A percentile compares a stretch with the other conserved stretches of the same genome.
Evolutionary conservation across 2,888 invertebrate genomes (phyloP).

Genomic region (Oasisia sp.): DNA sequence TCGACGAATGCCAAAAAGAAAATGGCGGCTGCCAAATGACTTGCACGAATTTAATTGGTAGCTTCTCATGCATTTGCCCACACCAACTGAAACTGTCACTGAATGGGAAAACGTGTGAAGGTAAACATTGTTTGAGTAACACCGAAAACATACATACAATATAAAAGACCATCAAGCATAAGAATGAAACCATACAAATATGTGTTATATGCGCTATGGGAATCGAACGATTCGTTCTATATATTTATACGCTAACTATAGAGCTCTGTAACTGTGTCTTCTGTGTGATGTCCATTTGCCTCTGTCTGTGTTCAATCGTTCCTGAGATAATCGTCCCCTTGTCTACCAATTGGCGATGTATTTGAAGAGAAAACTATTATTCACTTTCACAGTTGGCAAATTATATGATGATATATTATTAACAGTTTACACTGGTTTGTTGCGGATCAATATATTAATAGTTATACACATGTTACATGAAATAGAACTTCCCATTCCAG

Average conservation of each 20-base stretch:
- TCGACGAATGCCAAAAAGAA: background rate
- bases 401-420: too few species aligned
- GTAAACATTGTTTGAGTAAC: background rate
- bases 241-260: too few species aligned
- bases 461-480: background rate
- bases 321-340: too few species aligned
- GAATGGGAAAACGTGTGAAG: constrained; percentile 12
- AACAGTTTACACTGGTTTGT: background rate
- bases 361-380: too few species aligned
- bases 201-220: too few species aligned
- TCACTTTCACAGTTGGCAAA: too few species aligned
- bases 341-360: too few species aligned
- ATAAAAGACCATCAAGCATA: background rate
- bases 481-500: background rate
- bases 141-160: background rate
- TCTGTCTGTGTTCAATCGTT: too few species aligned
- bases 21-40: constrained; percentile 8
- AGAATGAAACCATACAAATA: background rate
- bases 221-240: too few species aligned
- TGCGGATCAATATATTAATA: background rate
- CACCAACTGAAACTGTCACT: background rate
- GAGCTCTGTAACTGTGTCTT: too few species aligned
- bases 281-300: too few species aligned
- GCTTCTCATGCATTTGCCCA: background rate
- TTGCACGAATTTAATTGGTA: background rate